These are phyloP conservation scores for Sisyra terminalis DNA, from an alignment of 2,888 invertebrate genomes.

Conservation along the genomic window DNA sequence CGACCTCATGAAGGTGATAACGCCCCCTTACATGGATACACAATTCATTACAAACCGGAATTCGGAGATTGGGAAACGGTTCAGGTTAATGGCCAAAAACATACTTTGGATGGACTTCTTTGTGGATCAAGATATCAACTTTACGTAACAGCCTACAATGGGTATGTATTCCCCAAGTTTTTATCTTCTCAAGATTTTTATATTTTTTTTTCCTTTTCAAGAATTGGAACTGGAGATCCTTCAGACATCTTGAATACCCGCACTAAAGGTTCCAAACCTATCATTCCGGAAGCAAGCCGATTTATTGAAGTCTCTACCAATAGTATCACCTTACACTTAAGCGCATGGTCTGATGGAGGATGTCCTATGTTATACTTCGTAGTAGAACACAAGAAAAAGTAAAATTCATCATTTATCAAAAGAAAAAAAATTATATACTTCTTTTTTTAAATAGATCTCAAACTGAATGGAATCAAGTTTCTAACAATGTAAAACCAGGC, in stretches of 20 bases:
- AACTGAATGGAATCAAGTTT: slow-evolving; percentile 86
- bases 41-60: slow-evolving; percentile 84
- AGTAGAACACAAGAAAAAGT: slow-evolving; percentile 88
- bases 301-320: slow-evolving; percentile 89
- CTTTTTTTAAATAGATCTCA: slow-evolving; percentile 39
- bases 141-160: slow-evolving; percentile 83
- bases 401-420: slow-evolving; percentile 15
- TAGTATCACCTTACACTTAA: slow-evolving; percentile 79
- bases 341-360: slow-evolving; percentile 88
- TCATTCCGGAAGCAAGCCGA: slow-evolving; percentile 75
- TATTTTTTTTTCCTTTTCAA: slow-evolving; percentile 21
- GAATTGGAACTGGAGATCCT: slow-evolving; percentile 82
- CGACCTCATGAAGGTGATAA: slow-evolving; percentile 60
- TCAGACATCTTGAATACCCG: slow-evolving; percentile 79
- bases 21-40: slow-evolving; percentile 83
- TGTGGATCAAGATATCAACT: slow-evolving; percentile 91
- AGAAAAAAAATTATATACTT: slow-evolving; percentile 1
- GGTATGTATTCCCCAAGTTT: slow-evolving; percentile 32
- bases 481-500: slow-evolving; percentile 81
- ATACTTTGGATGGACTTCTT: slow-evolving; percentile 71
- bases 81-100: slow-evolving; percentile 56
- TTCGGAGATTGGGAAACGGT: slow-evolving; percentile 89
- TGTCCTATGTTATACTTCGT: slow-evolving; percentile 93
- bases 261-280: slow-evolving; percentile 87
- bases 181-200: neutral